Evolutionary conservation across 92 coral and sea anemone genomes (phyloP), one percentile per base, ranked within the genome.

Genomic region (Galaxea fascicularis): DNA sequence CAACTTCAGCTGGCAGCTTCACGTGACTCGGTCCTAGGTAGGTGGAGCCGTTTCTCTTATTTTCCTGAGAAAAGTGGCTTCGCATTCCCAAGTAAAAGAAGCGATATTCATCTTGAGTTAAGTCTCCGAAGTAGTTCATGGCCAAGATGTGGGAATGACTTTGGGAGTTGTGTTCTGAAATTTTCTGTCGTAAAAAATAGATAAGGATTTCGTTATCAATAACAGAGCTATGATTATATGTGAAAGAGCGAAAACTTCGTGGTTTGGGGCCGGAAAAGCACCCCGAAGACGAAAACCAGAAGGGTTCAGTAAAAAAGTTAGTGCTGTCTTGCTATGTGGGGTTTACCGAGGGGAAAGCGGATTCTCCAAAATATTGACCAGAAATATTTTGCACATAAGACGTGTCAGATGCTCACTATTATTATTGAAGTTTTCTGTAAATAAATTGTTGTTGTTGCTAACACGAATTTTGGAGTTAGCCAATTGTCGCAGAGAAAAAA

Each of bases 121-220:
- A 87, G 72, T 95, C 98, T 27, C 94, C 95, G 54, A 93, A 90
- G n/a, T 93, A 93, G 76, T 95, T 95, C 96, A 95, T 92, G 22
- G 94, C 96, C 85, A 95, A 27, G 25, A 85, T 80, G 73, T 74
- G 67, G 8, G 87, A 85, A 52, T 78, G 89, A 54, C 78, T 74
- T 35, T 45, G 86, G 11, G 82, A 69, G 59, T 95, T 95, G 83
- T 95, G 95, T 46, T 87, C 89, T 31, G 63, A 57, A 82, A 95
- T 87, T 86, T 78, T 88, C 98, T 95, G 79, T 63, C 8, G 65
- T 60, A 21, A 5, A 54, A 58, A 35, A 41, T n/a, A 41, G 39
- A 22, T 20, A 2, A 20, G 10, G 29, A 24, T 8, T 4, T 54
- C 52, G n/a, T n/a, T n/a, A n/a, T n/a, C n/a, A n/a, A n/a, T 20